Percentiles rank a stretch among this genome's conserved stretches.
phyloP scores from a whole-genome alignment of 2,797 vertebrate species.

The Huso huso region DNA sequence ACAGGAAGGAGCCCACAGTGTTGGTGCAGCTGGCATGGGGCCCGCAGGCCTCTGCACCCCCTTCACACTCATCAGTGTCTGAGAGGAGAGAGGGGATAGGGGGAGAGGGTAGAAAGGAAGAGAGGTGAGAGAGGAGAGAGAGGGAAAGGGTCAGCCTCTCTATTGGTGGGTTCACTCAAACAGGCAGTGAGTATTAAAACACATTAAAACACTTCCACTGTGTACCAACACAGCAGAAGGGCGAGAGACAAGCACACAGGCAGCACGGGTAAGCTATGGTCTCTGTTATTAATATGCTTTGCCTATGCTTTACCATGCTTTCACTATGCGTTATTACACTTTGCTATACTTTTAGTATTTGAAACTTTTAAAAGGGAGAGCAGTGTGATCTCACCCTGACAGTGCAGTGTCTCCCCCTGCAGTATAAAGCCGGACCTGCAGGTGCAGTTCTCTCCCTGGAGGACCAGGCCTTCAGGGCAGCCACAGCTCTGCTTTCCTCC shows the following conservation, averaged over 20 bases:
- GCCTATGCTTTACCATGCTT: no score
- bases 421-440: constrained; percentile 48
- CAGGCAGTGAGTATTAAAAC: no score
- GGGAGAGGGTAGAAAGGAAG: not conserved
- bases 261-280: no score
- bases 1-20: constrained; percentile 53
- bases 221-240: not conserved
- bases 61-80: constrained; percentile 50
- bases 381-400: constrained; percentile 41
- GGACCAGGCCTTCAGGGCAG: constrained; percentile 38
- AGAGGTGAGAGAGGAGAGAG: not conserved
- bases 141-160: not conserved
- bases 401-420: constrained; percentile 28
- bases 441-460: constrained; percentile 36
- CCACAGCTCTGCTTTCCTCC: constrained; percentile 28
- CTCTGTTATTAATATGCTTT: no score
- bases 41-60: constrained; percentile 46
- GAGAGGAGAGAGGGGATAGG: not conserved
- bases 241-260: not conserved
- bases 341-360: no score
- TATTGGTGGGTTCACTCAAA: no score
- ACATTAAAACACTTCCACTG: not conserved
- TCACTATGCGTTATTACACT: no score
- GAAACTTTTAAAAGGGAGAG: not conserved
- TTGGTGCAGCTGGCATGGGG: constrained; percentile 59